These are phyloP conservation scores for Hyppa rectilinea DNA, from an alignment of 2,888 invertebrate genomes.

Conservation along the genomic window DNA sequence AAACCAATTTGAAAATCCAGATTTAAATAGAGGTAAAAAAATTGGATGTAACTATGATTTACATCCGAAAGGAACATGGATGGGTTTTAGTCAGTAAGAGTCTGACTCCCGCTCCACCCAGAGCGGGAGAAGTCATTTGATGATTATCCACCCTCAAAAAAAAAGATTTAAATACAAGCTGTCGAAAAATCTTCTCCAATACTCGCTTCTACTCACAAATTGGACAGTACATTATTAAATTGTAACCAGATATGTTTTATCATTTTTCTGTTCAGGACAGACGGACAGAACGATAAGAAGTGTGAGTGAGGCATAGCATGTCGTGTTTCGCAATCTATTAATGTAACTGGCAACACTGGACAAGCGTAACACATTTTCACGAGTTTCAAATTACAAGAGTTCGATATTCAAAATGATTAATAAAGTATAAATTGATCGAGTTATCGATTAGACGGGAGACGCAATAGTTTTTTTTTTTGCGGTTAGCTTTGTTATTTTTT, in stretches of 20 bases:
- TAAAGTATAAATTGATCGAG: neutral
- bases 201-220: slow-evolving; percentile 65
- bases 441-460: slow-evolving; percentile 1
- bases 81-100: too few species aligned
- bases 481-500: neutral
- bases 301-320: slow-evolving; percentile 71
- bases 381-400: slow-evolving; percentile 42
- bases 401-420: slow-evolving; percentile 7
- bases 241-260: slow-evolving; percentile 87
- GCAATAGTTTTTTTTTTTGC: neutral
- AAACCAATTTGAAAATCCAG: neutral
- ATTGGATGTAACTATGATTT: too few species aligned
- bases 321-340: slow-evolving; percentile 77
- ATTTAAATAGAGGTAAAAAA: too few species aligned
- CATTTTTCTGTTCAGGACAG: slow-evolving; percentile 85
- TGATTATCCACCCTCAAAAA: too few species aligned
- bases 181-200: neutral
- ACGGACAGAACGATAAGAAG: slow-evolving; percentile 80
- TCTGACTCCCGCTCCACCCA: too few species aligned
- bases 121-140: too few species aligned
- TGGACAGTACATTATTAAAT: slow-evolving; percentile 72
- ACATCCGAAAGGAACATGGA: too few species aligned
- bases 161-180: neutral
- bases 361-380: slow-evolving; percentile 30
- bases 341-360: slow-evolving; percentile 48